Percentiles rank a stretch among this genome's conserved stretches.
Evolutionary conservation across 1,140 invertebrate genomes (phyloP).

Genomic region (Mycetomoellerius zeteki): DNA sequence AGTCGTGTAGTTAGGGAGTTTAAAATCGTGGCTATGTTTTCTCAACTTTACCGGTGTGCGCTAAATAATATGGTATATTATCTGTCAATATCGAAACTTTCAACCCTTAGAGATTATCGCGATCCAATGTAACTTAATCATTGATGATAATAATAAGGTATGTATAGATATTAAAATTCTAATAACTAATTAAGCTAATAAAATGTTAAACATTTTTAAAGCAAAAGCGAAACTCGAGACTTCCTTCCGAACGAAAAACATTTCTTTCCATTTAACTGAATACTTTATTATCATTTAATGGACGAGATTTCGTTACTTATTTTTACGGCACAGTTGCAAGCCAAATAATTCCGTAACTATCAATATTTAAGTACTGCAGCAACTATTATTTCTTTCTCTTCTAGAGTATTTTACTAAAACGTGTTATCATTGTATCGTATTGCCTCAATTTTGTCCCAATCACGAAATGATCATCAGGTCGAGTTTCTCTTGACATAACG

Average conservation of each 20-base stretch:
- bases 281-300: background rate
- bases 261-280: background rate
- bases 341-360: background rate
- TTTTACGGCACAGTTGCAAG: background rate
- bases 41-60: constrained; percentile 36
- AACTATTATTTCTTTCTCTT: background rate
- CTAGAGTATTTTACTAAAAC: background rate
- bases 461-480: constrained; percentile 26
- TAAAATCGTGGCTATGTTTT: constrained; percentile 72
- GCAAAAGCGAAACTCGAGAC: background rate
- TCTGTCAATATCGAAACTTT: constrained; percentile 26
- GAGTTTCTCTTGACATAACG: background rate
- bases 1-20: constrained; percentile 79
- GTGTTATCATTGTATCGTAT: constrained; percentile 33
- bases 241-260: background rate
- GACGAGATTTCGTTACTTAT: constrained; percentile 11
- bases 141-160: constrained; percentile 12
- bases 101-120: constrained; percentile 8
- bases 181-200: background rate
- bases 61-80: constrained; percentile 40
- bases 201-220: background rate
- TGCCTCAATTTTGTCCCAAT: constrained; percentile 23
- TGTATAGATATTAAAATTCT: background rate
- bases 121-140: constrained; percentile 8
- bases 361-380: background rate